Evolutionary conservation across 2,888 invertebrate species (phyloP), one percentile per base, ranked within the genome.

Genomic region (Eupithecia exiguata): DNA sequence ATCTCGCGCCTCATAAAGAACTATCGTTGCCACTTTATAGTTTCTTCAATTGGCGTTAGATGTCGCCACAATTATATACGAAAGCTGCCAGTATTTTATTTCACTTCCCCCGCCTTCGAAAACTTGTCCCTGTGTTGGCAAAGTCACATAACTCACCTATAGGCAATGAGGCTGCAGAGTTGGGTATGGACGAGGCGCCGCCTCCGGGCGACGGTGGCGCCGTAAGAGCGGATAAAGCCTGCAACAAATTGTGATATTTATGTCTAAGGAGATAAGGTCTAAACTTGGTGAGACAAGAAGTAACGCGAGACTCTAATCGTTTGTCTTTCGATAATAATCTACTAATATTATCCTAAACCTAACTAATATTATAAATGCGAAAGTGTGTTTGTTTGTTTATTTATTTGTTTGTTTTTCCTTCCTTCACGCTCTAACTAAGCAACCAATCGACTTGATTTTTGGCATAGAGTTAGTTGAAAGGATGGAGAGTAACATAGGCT

Each of bases 171-270:
- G 94, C 94, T 7, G 94, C 93, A 0, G 94, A 93, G 81, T 91
- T 93, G 5, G 94, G 92, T 61, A 88, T 78, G 1, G 95, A 94
- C 0, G 91, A 89, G 0, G 94, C 88, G 0, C 93, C 92, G 10
- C 93, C 92, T 1, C 94, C 92, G 0, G 95, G 95, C 0, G 95
- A 95, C 0, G 95, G 94, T 0, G 95, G 95, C 43, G 95, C 95
- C 0, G 94, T 94, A 0, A 95, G 83, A 0, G 94, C 87, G 0
- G 94, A 93, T 1, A 94, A 82, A 3, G 94, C 92, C 94, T 94
- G 87, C 0, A 68, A 72, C 58, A 25, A 25, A 10, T 58, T 58
- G 25, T 25, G 7, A 46, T 46, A n/a, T 53, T 21, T 10, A 53
- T n/a, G 10, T 10, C n/a, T 53, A n/a, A 21, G 49, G 49, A n/a